Evolutionary conservation across 2,888 invertebrate species (phyloP).

Genomic region (Diogma glabrata): DNA sequence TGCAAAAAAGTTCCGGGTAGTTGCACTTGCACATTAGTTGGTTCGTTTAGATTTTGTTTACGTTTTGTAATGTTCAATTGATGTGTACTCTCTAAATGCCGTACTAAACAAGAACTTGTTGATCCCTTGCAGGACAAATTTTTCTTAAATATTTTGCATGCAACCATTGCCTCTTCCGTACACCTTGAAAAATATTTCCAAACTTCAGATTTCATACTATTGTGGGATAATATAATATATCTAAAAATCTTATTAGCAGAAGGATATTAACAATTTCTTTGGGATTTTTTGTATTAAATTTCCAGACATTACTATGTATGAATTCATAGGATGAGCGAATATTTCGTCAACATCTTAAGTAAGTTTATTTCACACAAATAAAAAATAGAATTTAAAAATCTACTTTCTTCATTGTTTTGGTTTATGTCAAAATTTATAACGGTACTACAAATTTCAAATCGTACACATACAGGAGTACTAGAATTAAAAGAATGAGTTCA

Average conservation of each 20-base stretch:
- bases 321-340: no score
- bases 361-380: no score
- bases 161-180: not conserved
- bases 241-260: not conserved
- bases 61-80: not conserved
- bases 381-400: no score
- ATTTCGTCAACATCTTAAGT: no score
- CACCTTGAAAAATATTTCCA: no score
- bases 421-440: no score
- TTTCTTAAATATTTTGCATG: not conserved
- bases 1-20: not conserved
- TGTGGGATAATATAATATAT: not conserved
- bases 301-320: no score
- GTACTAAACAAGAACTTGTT: not conserved
- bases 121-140: not conserved
- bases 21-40: constrained; percentile 2
- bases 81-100: constrained; percentile 1
- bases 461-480: no score
- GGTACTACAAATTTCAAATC: no score
- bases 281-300: no score
- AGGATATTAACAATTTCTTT: not conserved
- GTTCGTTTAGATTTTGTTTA: not conserved
- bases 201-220: constrained; percentile 1
- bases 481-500: no score
- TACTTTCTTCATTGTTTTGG: no score